Base-by-base conservation (phyloP, 2,888 invertebrate genomes). In the Drosophila koepferae region DNA sequence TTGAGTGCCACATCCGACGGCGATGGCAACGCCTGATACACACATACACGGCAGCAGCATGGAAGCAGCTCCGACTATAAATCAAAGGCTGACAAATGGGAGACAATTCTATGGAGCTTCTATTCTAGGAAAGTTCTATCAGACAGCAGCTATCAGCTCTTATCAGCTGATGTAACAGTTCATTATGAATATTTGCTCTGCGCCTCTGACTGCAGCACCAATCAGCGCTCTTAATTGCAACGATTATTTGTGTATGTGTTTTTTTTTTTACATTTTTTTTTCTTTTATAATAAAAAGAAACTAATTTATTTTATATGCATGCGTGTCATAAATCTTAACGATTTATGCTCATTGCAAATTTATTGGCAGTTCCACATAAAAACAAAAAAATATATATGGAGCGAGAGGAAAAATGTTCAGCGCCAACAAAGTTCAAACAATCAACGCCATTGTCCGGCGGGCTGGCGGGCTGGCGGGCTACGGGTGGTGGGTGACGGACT, bases 261-360 rank as follows among this genome's bases (percentile, higher is more conserved):
- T n/a, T 40, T 65, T 74, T 36, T 51, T 53, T 55, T 20, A 1
- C 28, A 31, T 41, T 60, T 41, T 38, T 60, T 41, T 38, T 40
- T 70, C 46, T 59, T 64, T 48, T 14, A 14, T 46, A 61, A 66
- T 51, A 59, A 40, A 53, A 63, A 40, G n/a, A 31, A 87, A 78
- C 67, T 63, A 70, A 83, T 90, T 79, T 78, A 79, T 81, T 76
- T 86, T 85, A 77, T 85, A 67, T 64, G 56, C 72, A 59, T 74
- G 77, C 72, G 56, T 70, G 66, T 55, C 74, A 72, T 81, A 85
- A 87, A 89, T 86, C 75, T 63, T 20, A 12, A 65, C 74, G 73
- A 90, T 86, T 86, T 86, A 86, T 80, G 83, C 75, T 88, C 74
- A 86, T 86, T 90, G 86, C 75, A 81, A 81, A 86, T 86, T 88